phyloP scores from a whole-genome alignment of 2,797 vertebrate species.

The Alca torda region DNA sequence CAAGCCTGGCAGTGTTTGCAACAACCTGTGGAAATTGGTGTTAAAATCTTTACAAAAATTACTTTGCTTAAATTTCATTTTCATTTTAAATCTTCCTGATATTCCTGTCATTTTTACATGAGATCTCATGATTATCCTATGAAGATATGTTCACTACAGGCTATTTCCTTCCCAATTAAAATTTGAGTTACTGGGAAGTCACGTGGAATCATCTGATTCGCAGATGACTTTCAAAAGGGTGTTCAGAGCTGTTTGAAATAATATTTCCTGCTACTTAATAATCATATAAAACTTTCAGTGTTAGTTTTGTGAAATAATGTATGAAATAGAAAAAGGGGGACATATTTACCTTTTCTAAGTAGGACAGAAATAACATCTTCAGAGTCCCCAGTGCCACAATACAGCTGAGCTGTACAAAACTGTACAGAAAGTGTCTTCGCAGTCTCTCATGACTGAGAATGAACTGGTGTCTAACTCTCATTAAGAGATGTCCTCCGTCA shows the following conservation, averaged over 20 bases:
- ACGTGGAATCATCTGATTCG: slow-evolving; percentile 9
- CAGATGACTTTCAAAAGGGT: background rate
- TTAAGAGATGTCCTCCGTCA: background rate
- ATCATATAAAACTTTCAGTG: background rate
- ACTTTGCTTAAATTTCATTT: background rate
- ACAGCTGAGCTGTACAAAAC: background rate
- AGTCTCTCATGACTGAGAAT: background rate
- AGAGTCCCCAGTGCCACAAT: background rate
- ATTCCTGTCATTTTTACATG: background rate
- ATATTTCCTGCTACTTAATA: background rate
- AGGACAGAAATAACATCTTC: background rate
- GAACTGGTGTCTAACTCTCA: fast-evolving
- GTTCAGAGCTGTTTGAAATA: background rate
- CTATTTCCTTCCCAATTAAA: background rate
- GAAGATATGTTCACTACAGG: background rate
- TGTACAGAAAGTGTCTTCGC: background rate
- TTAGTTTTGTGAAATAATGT: background rate
- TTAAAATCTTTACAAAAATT: background rate
- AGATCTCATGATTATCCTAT: background rate
- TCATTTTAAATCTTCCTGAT: background rate
- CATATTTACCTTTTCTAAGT: background rate
- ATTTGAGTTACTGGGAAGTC: background rate
- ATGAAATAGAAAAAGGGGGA: background rate
- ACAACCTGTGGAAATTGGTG: fast-evolving
- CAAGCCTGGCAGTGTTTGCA: background rate